Evolutionary conservation across 2,888 invertebrate genomes (phyloP).

Genomic region (Melinaea menophilus): DNA sequence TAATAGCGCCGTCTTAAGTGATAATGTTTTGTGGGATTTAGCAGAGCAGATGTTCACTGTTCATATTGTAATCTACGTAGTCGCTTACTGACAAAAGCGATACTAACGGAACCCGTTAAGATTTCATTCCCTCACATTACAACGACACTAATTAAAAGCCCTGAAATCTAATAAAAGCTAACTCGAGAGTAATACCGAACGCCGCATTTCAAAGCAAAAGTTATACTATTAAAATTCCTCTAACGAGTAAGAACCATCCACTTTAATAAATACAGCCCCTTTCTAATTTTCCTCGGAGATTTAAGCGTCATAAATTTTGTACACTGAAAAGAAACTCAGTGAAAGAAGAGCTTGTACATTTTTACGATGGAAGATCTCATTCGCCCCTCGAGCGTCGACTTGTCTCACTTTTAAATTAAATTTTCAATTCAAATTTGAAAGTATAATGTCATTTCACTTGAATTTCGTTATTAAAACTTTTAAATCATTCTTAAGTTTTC

Average conservation of each 20-base stretch:
- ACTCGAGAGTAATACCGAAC: slow-evolving; percentile 62
- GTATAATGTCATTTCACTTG: slow-evolving; percentile 79
- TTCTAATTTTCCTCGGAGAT: slow-evolving; percentile 74
- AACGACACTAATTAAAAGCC: slow-evolving; percentile 70
- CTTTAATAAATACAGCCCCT: slow-evolving; percentile 74
- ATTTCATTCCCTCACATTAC: slow-evolving; percentile 61
- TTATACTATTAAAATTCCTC: slow-evolving; percentile 75
- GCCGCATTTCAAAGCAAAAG: slow-evolving; percentile 74
- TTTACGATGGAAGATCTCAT: slow-evolving; percentile 73
- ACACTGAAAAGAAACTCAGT: slow-evolving; percentile 74
- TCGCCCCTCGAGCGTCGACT: slow-evolving; percentile 70
- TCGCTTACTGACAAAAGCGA: slow-evolving; percentile 29
- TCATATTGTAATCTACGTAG: slow-evolving; percentile 18
- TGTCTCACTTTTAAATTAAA: slow-evolving; percentile 79
- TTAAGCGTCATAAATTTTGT: slow-evolving; percentile 73
- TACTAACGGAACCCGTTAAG: slow-evolving; percentile 49
- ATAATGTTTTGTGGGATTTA: slow-evolving; percentile 13
- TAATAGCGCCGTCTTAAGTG: slow-evolving; percentile 5
- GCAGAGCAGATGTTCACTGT: slow-evolving; percentile 21
- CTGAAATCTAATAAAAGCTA: slow-evolving; percentile 74
- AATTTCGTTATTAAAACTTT: slow-evolving; percentile 78
- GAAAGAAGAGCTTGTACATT: slow-evolving; percentile 75
- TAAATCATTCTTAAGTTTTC: slow-evolving; percentile 76
- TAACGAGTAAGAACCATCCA: slow-evolving; percentile 71
- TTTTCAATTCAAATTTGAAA: slow-evolving; percentile 80